Evolutionary conservation across 1,140 invertebrate genomes (phyloP), one percentile per base, ranked within the genome.

Genomic region (Potamilus streckersoni): DNA sequence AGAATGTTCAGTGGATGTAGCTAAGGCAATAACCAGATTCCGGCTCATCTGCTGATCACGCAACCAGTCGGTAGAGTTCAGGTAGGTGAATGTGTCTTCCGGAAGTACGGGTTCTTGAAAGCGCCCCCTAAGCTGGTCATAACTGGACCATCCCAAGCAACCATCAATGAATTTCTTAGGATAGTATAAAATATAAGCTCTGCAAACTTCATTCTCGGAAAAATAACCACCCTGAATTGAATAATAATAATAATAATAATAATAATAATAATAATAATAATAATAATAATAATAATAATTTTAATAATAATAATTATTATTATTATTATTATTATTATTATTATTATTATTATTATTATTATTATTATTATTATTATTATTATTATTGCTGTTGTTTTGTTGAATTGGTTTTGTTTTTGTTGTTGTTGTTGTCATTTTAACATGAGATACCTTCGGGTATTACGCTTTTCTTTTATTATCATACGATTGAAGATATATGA

Each of bases 101-200:
- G 61, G 63, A 31, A 23, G 20, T 1, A 14, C 11, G 27, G 72
- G 38, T 20, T 17, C 23, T 16, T 59, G 23, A 14, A 63, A 69
- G 16, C 23, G 20, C 17, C 57, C 49, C 12, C 56, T 16, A 1
- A 76, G 59, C 57, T 72, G 23, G 58, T 76, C 69, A 61, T 76
- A 76, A 49, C 67, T 76, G 58, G 57, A 60, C 75, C 75, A 76
- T 27, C 69, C 67, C 75, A 76, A 71, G 49, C 75, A 76, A 16
- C 75, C 75, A 23, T 76, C 75, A 14, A 76, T 66, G 15, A n/a
- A 31, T 58, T 71, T 76, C 14, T 70, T 20, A 13, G 75, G 75
- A 60, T 76, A 76, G 57, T 76, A 76, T 17, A 76, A 59, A 3
- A 76, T 59, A 68, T 76, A 72, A 4, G 67, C 75, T 16, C 75